phyloP scores from a whole-genome alignment of 2,888 invertebrate species.

The Acrocera orbiculus region DNA sequence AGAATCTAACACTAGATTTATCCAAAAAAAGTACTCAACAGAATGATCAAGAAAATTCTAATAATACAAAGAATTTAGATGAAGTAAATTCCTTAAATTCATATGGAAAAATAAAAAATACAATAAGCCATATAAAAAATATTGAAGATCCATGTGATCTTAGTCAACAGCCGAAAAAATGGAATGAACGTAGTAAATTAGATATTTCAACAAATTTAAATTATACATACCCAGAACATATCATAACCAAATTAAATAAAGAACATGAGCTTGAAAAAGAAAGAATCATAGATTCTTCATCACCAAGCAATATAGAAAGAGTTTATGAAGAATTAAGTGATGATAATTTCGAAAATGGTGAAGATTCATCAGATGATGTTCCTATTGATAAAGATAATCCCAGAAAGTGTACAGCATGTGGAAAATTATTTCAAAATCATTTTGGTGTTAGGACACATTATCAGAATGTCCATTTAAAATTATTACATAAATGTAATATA shows the following conservation, averaged over 20 bases:
- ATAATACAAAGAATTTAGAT: too few species aligned
- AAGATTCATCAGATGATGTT: slow-evolving; percentile 51
- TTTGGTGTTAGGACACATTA: slow-evolving; percentile 89
- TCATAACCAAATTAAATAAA: too few species aligned
- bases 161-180: too few species aligned
- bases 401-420: slow-evolving; percentile 76
- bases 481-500: slow-evolving; percentile 88
- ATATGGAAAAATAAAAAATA: too few species aligned
- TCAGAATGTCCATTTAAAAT: slow-evolving; percentile 85
- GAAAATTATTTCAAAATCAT: slow-evolving; percentile 82
- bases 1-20: slow-evolving; percentile 13
- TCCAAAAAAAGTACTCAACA: slow-evolving; percentile 10
- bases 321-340: slow-evolving; percentile 41
- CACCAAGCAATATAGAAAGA: too few species aligned
- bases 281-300: too few species aligned
- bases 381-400: slow-evolving; percentile 88
- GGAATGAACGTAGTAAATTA: too few species aligned
- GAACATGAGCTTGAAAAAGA: too few species aligned
- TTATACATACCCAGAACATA: slow-evolving; percentile 6
- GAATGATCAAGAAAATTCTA: background rate
- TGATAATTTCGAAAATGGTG: slow-evolving; percentile 54
- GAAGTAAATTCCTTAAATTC: too few species aligned
- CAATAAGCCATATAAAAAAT: too few species aligned
- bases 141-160: too few species aligned
- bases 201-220: too few species aligned